Evolutionary conservation across 2,888 invertebrate genomes (phyloP), one percentile per base, ranked within the genome.

Genomic region (Caenorhabditis sinica): DNA sequence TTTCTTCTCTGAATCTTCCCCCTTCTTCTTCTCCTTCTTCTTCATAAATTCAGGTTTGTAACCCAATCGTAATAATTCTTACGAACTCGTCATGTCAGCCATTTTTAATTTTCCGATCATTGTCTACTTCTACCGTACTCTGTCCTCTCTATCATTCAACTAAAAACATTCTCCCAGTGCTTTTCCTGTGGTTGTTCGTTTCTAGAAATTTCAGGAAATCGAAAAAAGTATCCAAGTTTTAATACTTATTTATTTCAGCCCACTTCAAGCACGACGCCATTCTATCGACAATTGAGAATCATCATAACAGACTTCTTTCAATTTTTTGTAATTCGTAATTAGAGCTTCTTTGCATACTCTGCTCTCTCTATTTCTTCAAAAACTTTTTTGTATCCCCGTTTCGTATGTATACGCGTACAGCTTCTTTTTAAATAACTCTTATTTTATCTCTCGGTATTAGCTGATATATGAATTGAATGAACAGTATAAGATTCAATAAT

Each of bases 201-300:
- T 23, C 17, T 30, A 17, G 25, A 33, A 33, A 28, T 28, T 60
- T 40, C 30, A 25, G 49, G 15, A 63, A 58, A 6, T 0, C 49
- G 49, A 49, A 49, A 20, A 8, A 49, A 63, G 1, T 60, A 53
- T 1, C 28, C 23, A 28, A 40, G 20, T 43, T 15, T 30, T 11
- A 61, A n/a, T 56, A 17, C 11, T 28, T 25, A 2, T 0, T 43
- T 56, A 13, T 68, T 87, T 82, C 86, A 87, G 87, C 74, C 87
- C 87, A 33, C 82, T 87, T 49, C 83, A 83, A 82, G 87, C 87
- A 30, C 76, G 87, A 72, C 87, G 87, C 45, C 87, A 87, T 69
- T 87, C 87, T 15, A 83, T 87, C 71, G 87, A 87, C 45, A 87
- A 65, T 63, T 23, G 20, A 60, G 15, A 65, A 63, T 49, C 40